Conservation (phyloP, 2,113 vertebrate species). For the Hyaena hyaena region DNA sequence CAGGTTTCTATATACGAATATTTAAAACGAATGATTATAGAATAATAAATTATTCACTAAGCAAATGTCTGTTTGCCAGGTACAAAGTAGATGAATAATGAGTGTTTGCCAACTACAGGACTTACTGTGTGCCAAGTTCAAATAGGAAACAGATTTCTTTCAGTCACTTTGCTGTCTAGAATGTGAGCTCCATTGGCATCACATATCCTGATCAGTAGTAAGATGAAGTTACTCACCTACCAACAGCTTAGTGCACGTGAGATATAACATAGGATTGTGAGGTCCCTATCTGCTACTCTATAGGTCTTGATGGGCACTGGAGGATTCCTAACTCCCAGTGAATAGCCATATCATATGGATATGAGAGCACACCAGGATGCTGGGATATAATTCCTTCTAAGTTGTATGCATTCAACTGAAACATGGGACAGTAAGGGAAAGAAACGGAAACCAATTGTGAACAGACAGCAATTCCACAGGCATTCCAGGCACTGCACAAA, state of each 20-base stretch:
- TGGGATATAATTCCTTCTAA: not conserved
- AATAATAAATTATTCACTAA: not conserved
- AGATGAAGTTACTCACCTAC: fast-evolving
- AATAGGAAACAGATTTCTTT: not conserved
- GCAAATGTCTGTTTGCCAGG: not conserved
- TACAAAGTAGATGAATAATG: not conserved
- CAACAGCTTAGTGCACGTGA: not conserved
- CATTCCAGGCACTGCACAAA: fast-evolving
- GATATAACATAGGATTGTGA: fast-evolving
- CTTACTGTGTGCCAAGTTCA: not conserved
- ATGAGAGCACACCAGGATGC: fast-evolving
- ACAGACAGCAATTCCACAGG: fast-evolving
- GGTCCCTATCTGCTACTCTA: not conserved
- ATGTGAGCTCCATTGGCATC: not conserved
- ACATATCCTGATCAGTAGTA: not conserved
- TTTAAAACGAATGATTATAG: not conserved
- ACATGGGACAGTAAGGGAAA: not conserved
- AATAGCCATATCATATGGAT: not conserved
- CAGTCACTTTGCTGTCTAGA: not conserved
- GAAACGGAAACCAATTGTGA: fast-evolving
- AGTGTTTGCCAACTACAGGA: not conserved
- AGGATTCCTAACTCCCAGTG: not conserved
- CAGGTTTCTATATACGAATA: not conserved
- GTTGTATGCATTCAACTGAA: not conserved
- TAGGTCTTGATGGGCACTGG: fast-evolving